Base-by-base conservation (phyloP, 1,140 invertebrate species). In the Drosophila malerkotliana region DNA sequence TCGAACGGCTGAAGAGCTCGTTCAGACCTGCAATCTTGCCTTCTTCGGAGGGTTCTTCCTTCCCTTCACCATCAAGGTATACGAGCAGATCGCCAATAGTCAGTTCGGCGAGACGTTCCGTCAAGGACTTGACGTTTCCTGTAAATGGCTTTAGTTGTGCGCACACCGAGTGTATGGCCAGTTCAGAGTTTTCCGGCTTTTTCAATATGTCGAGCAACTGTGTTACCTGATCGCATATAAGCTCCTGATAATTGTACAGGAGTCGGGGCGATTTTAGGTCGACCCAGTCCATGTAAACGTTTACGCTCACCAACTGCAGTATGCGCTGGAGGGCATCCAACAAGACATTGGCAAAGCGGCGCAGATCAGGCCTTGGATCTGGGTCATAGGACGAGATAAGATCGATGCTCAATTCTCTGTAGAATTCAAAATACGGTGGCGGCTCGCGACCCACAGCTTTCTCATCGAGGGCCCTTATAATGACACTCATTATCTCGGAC, bases 271-370 rank as follows among this genome's bases (percentile, higher is more conserved):
- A 73, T 21, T 55, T 49, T 8, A 87, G 8, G 30, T 91, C 90
- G 10, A 74, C 54, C 90, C 90, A 91, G 28, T 61, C 24, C 76
- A 91, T 77, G 26, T 75, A 91, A 2, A 61, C 60, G 15, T 80
- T 72, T 4, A 91, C 68, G 24, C 77, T 77, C 1, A 91, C 59
- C 1, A 54, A n/a, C 48, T 78, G 61, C 7, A 91, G 51, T 18
- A 82, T 39, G 0, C 73, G 57, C 58, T 91, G 79, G 30, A 91
- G n/a, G 1, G 62, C 54, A 47, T 91, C 79, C 52, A 91, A 10
- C 0, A 83, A 10, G 1, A 78, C 56, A 0, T 12, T 12, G 39
- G 60, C 61, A 9, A 37, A 4, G 1, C 7, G 3, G 10, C 44
- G 28, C 9, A 26, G 6, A 12, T 32, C 9, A 3, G 37, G 34